These are phyloP conservation scores for Drosophila kikkawai DNA, from an alignment of 1,140 invertebrate species.

Conservation along the genomic window DNA sequence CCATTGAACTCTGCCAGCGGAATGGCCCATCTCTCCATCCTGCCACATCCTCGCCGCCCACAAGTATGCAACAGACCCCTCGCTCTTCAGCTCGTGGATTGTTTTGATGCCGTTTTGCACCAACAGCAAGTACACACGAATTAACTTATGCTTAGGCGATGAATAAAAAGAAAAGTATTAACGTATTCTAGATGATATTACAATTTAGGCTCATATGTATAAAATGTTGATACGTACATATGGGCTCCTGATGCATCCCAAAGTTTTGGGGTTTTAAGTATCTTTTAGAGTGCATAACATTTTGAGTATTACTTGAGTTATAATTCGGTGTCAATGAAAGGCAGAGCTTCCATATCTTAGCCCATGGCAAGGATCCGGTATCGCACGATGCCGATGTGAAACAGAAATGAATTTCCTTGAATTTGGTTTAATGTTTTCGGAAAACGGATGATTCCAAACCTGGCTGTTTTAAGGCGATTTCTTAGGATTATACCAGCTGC, in stretches of 20 bases:
- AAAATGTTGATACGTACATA: too few relatives aligned
- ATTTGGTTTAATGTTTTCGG: background rate
- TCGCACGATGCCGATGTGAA: background rate
- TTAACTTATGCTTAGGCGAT: background rate
- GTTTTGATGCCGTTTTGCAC: conserved; percentile 47
- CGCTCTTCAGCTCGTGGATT: conserved; percentile 27
- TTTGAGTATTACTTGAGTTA: background rate
- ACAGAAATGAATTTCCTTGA: background rate
- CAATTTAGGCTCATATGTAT: too few relatives aligned
- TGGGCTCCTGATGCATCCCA: background rate
- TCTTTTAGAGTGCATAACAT: background rate
- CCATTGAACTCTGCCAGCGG: conserved; percentile 81
- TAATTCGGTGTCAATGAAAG: background rate
- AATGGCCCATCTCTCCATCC: conserved; percentile 28
- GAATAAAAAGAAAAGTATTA: too few relatives aligned
- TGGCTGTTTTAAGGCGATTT: background rate
- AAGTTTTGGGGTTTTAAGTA: background rate
- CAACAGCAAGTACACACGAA: conserved; percentile 21
- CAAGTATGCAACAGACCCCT: conserved; percentile 32
- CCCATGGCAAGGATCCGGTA: background rate
- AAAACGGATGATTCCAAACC: background rate
- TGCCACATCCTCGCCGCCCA: conserved; percentile 3
- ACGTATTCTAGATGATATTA: background rate
- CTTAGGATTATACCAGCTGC: background rate
- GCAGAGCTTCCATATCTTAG: background rate